Evolutionary conservation across 2,797 vertebrate genomes (phyloP).

Genomic region (Meriones psammophilus): DNA sequence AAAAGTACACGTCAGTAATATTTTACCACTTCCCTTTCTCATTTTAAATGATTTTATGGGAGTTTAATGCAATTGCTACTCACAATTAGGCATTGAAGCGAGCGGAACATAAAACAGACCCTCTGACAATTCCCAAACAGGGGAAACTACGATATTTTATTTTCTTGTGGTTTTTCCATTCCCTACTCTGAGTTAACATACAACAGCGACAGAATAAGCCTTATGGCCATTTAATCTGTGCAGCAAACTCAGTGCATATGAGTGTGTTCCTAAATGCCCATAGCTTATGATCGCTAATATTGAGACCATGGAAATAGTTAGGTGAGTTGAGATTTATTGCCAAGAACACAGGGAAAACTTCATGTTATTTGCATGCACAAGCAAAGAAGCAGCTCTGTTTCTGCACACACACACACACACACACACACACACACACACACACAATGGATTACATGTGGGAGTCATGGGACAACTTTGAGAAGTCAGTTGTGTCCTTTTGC

Average conservation of each 20-base stretch:
- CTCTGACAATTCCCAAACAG: neutral
- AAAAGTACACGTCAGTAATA: slow-evolving; percentile 35
- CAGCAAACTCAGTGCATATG: neutral
- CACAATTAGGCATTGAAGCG: neutral
- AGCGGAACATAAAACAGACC: neutral
- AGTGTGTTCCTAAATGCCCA: neutral
- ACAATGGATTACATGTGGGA: too few relatives aligned
- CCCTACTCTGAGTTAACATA: slow-evolving; percentile 35
- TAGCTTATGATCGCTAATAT: neutral
- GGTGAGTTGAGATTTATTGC: neutral
- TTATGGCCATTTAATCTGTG: neutral
- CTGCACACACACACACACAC: neutral
- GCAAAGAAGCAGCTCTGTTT: neutral
- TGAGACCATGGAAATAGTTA: neutral
- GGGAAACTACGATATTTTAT: neutral
- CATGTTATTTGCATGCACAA: slow-evolving; percentile 9
- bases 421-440: neutral
- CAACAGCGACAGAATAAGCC: neutral
- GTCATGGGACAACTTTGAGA: neutral
- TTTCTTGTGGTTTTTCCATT: slow-evolving; percentile 29
- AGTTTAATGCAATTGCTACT: slow-evolving; percentile 48
- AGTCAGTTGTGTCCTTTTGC: neutral
- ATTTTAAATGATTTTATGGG: slow-evolving; percentile 47
- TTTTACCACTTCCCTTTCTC: slow-evolving; percentile 16
- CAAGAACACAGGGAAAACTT: neutral